A percentile compares a stretch with the other conserved stretches of the same genome.
Evolutionary conservation across 2,113 vertebrate genomes (phyloP).

Genomic region (Anhinga rufa): DNA sequence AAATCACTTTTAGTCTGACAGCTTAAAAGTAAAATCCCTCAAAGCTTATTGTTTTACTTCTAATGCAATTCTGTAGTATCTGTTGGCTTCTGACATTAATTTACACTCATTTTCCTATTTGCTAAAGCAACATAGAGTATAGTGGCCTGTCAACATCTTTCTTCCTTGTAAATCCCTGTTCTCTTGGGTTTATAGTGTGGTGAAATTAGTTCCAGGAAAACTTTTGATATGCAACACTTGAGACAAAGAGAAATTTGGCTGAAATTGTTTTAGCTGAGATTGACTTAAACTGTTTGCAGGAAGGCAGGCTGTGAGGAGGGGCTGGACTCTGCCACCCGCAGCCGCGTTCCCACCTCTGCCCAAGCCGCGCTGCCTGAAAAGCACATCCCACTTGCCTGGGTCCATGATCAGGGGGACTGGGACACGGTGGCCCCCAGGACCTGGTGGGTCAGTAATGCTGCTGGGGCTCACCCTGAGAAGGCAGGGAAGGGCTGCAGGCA

Average conservation of each 20-base stretch:
- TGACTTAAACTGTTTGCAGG: not conserved
- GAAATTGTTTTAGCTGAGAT: not conserved
- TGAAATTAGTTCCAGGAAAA: constrained; percentile 35
- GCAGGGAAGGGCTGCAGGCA: not conserved
- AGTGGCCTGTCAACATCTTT: constrained; percentile 10
- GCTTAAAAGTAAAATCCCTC: constrained; percentile 56
- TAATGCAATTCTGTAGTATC: constrained; percentile 33
- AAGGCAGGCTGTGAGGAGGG: not conserved
- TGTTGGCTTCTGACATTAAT: constrained; percentile 51
- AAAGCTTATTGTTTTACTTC: constrained; percentile 51
- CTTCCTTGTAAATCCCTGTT: constrained; percentile 30
- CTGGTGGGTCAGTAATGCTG: not conserved
- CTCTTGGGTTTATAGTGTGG: constrained; percentile 15
- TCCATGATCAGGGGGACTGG: fast-evolving
- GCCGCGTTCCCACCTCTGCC: fast-evolving
- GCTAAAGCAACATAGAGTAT: not conserved
- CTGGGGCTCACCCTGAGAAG: not conserved
- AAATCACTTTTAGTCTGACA: constrained; percentile 32
- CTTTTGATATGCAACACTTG: not conserved
- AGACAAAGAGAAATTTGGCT: not conserved
- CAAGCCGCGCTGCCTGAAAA: not conserved
- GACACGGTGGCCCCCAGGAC: not conserved
- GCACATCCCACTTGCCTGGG: not conserved
- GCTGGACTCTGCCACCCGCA: not conserved
- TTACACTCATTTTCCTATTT: constrained; percentile 44